Evolutionary conservation across 2,888 invertebrate genomes (phyloP).

Genomic region (Andrena marginata): DNA sequence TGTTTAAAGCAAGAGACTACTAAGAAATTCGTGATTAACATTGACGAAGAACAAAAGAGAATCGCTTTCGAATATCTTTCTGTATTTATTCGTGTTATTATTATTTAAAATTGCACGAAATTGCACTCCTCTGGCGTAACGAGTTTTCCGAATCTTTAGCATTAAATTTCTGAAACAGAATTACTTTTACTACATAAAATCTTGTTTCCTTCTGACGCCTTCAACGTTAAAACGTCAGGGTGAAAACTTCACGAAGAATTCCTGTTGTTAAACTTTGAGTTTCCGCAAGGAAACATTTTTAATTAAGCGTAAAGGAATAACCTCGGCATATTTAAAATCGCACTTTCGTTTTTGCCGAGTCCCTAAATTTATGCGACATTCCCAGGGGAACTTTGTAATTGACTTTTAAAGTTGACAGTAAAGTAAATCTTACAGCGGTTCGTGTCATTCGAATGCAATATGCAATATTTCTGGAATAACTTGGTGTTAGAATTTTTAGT

Average conservation of each 20-base stretch:
- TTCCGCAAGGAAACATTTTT: background rate
- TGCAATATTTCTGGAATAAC: too few species aligned
- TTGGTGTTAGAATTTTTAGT: too few species aligned
- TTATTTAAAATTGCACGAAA: background rate
- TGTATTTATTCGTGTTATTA: background rate
- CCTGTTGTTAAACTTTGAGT: background rate
- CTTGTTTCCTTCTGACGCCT: conserved; percentile 2
- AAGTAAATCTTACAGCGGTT: too few species aligned
- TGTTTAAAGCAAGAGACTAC: background rate
- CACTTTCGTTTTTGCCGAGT: background rate
- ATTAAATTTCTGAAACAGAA: background rate
- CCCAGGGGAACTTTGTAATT: too few species aligned
- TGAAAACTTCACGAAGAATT: background rate
- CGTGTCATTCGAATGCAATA: too few species aligned
- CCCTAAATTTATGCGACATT: too few species aligned
- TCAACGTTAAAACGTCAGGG: background rate
- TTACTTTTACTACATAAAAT: background rate
- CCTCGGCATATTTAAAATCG: background rate
- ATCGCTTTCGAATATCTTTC: background rate
- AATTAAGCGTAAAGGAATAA: too few species aligned
- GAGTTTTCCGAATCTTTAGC: background rate
- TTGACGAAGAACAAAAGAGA: background rate
- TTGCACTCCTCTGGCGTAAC: background rate
- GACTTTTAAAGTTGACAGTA: too few species aligned
- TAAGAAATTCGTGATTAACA: background rate